Conservation (phyloP, 2,113 vertebrate genomes). For the Oreochromis spilurus region DNA sequence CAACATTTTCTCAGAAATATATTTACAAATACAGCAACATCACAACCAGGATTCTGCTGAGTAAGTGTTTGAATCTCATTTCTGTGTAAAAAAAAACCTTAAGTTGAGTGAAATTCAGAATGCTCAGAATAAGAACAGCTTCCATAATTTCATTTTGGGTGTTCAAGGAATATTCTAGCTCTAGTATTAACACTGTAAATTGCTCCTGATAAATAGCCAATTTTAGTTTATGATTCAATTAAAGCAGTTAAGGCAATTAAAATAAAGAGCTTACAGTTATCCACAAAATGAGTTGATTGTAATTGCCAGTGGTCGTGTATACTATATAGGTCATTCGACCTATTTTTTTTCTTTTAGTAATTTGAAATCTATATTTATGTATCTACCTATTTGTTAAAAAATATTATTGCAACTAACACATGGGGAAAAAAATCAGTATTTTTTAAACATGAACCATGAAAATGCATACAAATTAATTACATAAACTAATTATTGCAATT, state of each 20-base stretch:
- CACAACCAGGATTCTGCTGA: neutral
- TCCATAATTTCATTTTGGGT: neutral
- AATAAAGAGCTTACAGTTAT: neutral
- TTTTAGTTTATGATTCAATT: neutral
- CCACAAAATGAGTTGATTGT: neutral
- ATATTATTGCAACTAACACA: neutral
- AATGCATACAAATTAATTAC: neutral
- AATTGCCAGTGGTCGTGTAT: neutral
- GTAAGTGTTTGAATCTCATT: conserved; percentile 6
- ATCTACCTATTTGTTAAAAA: neutral
- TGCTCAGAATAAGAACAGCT: neutral
- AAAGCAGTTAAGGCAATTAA: neutral
- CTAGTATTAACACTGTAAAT: neutral
- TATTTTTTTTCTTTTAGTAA: neutral
- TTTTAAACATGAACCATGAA: neutral
- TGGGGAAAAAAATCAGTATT: accelerated
- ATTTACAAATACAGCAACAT: neutral
- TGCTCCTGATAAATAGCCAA: neutral
- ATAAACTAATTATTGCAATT: neutral
- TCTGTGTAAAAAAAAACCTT: neutral
- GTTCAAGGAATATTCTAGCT: neutral
- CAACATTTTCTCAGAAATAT: accelerated
- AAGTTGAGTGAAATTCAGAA: neutral
- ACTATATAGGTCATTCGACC: neutral
- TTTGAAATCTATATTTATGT: neutral